Evolutionary conservation across 2,113 vertebrate genomes (phyloP).

Genomic region (Opisthocomus hoazin): DNA sequence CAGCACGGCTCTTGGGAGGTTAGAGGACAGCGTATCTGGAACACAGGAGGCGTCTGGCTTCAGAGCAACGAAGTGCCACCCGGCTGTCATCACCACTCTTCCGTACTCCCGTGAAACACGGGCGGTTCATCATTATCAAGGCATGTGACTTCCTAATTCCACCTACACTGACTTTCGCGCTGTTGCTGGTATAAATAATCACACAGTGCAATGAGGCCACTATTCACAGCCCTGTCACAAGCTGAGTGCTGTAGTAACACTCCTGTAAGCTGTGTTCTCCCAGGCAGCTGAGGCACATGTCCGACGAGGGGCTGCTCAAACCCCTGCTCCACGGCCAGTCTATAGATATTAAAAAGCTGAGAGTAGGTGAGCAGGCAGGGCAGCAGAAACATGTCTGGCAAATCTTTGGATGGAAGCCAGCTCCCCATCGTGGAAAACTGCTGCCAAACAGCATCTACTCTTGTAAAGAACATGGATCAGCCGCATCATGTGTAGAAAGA

Average conservation of each 20-base stretch:
- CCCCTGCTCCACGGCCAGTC: neutral
- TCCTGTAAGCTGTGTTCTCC: neutral
- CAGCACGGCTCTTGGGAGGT: neutral
- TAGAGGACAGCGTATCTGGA: neutral
- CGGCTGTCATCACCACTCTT: slow-evolving; percentile 20
- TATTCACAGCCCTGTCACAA: neutral
- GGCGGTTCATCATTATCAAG: neutral
- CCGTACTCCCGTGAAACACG: neutral
- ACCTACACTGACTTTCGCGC: neutral
- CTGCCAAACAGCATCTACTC: neutral
- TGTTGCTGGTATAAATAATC: neutral
- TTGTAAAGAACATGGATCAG: neutral
- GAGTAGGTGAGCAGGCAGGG: neutral
- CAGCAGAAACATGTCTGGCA: neutral
- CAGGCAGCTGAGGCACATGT: neutral
- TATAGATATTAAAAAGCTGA: neutral
- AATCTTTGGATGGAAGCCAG: neutral
- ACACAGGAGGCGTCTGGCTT: slow-evolving; percentile 7
- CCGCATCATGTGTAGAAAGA: rapidly evolving
- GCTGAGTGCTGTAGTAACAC: neutral
- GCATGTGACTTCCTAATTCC: neutral
- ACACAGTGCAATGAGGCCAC: neutral
- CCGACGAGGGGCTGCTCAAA: neutral
- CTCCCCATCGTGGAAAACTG: neutral
- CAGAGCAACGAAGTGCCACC: neutral